Evolutionary conservation across 2,888 invertebrate genomes (phyloP).

Genomic region (Lasioglossum marginatum): DNA sequence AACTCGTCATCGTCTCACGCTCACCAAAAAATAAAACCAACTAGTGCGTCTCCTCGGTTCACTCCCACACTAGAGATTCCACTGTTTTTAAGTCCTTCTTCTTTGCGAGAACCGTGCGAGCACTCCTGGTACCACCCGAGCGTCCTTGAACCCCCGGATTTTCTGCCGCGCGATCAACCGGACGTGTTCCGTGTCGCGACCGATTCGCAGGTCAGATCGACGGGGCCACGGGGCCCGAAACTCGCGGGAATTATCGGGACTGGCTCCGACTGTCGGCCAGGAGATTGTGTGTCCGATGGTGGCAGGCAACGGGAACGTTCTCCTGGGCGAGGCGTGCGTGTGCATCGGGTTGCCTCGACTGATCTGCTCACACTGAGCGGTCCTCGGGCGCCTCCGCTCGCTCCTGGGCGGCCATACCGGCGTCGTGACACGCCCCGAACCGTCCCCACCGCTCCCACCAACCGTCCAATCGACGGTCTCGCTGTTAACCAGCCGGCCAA

Average conservation of each 20-base stretch:
- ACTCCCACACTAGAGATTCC: neutral
- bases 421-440: slow-evolving; percentile 73
- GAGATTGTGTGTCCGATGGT: neutral
- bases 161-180: neutral
- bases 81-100: slow-evolving; percentile 14
- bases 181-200: neutral
- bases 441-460: slow-evolving; percentile 69
- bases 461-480: slow-evolving; percentile 68
- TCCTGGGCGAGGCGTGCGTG: slow-evolving; percentile 56
- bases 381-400: slow-evolving; percentile 56
- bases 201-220: neutral
- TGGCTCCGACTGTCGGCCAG: neutral
- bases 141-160: neutral
- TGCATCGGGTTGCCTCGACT: slow-evolving; percentile 80
- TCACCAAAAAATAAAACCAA: neutral
- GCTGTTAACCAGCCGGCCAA: slow-evolving; percentile 69
- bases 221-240: neutral
- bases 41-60: neutral
- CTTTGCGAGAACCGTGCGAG: neutral
- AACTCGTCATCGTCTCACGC: neutral
- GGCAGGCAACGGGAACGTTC: slow-evolving; percentile 28
- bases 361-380: slow-evolving; percentile 70
- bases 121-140: neutral
- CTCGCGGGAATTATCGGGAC: slow-evolving; percentile 19
- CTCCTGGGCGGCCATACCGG: slow-evolving; percentile 82